Evolutionary conservation across 2,888 invertebrate species (phyloP).

Genomic region (Epinotia demarniana): DNA sequence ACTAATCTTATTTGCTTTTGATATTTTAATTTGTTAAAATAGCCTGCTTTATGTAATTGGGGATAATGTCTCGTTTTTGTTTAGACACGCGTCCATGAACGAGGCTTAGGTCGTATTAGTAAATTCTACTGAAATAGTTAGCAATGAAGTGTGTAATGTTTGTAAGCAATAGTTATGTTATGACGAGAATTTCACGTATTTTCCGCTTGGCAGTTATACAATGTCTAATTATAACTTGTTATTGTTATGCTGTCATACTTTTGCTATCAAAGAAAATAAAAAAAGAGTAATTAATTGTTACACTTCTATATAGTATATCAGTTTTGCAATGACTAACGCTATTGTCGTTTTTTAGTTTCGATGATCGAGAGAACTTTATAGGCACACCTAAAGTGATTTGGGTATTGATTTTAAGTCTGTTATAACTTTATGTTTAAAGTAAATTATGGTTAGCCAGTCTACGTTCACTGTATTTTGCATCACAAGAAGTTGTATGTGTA

Average conservation of each 20-base stretch:
- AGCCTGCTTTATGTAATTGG: not conserved
- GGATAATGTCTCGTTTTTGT: not conserved
- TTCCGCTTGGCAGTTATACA: not conserved
- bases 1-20: not conserved
- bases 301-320: not conserved
- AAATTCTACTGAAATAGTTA: not conserved
- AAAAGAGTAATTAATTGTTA: not conserved
- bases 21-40: not conserved
- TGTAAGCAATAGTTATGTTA: not conserved
- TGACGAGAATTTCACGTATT: not conserved
- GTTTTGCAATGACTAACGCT: too few relatives aligned
- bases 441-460: too few relatives aligned
- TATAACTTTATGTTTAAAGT: too few relatives aligned
- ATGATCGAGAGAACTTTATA: too few relatives aligned
- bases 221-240: slow-evolving; percentile 10
- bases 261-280: not conserved
- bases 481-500: too few relatives aligned
- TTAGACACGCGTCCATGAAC: not conserved
- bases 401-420: too few relatives aligned
- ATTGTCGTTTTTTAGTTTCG: too few relatives aligned
- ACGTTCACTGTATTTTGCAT: too few relatives aligned
- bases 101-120: not conserved
- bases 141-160: not conserved
- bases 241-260: not conserved
- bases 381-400: too few relatives aligned